Conservation (phyloP, 2,113 vertebrate genomes). For the Miniopterus natalensis region DNA sequence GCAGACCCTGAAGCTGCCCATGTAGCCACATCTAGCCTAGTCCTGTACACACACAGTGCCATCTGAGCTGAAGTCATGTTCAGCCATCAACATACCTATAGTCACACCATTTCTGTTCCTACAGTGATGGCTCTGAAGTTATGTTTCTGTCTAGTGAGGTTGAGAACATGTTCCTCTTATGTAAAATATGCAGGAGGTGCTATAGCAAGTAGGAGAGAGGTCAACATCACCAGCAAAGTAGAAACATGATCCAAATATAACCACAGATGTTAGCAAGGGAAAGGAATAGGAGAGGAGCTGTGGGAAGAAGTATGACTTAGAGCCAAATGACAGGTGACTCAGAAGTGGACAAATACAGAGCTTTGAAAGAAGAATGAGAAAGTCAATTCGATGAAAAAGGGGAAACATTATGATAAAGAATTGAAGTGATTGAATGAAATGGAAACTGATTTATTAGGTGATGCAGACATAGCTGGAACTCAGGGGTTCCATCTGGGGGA, state of each 20-base stretch:
- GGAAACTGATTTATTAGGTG: background rate
- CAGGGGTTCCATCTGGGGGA: background rate
- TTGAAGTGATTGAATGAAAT: background rate
- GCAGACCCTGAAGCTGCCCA: background rate
- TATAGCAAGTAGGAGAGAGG: background rate
- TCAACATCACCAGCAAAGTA: background rate
- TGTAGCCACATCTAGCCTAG: background rate
- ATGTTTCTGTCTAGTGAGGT: background rate
- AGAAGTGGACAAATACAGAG: background rate
- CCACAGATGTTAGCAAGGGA: background rate
- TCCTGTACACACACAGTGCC: background rate
- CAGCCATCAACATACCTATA: background rate
- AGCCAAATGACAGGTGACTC: conserved; percentile 7
- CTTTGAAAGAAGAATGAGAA: background rate
- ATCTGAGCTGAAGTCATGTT: background rate
- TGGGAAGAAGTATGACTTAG: background rate
- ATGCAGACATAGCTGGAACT: background rate
- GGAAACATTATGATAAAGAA: background rate
- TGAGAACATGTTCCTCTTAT: background rate
- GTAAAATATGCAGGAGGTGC: background rate
- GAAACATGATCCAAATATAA: background rate
- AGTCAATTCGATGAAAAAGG: background rate
- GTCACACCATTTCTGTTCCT: background rate
- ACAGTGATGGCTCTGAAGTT: background rate
- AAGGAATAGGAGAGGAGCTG: background rate